Base-by-base conservation (phyloP, 2,888 invertebrate species). In the Cosmia pyralina region DNA sequence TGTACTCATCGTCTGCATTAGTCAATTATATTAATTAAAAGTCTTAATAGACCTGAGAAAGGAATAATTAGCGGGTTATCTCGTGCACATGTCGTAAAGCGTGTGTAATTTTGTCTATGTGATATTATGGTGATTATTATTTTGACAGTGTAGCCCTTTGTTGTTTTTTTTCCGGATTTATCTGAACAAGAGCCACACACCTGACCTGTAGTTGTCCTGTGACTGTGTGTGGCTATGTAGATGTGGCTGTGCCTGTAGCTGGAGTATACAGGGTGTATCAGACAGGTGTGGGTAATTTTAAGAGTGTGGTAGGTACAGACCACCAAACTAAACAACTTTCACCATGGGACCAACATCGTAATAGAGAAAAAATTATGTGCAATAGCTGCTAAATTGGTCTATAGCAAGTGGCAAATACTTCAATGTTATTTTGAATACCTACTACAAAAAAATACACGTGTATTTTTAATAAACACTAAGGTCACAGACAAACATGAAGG, bases 1-100 rank as follows among this genome's bases (percentile, higher is more conserved):
- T 38, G 48, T 68, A 72, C 73, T 72, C 85, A 74, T 75, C 76
- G 73, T 85, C 79, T 62, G 62, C 52, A 82, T 84, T 79, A 85
- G 80, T 82, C 86, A 85, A 85, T 85, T 85, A 85, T 75, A 82
- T 75, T 84, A 85, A 85, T 85, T 85, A 82, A 78, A 77, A 80
- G 38, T 80, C 78, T 78, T 84, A 84, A 85, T 85, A 78, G 80
- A 84, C 84, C 82, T 85, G 85, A 80, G 85, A 85, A 85, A 80
- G 76, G 67, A 78, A 68, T 82, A 79, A 82, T 82, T 72, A 82
- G 46, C 28, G 60, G 58, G 28, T 84, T 82, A 81, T 77, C 77
- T 60, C 52, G 70, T 58, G 65, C 82, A 78, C 82, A 73, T 77
- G 82, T 84, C 75, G 72, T 84, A 80, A 79, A 83, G 72, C 34